Evolutionary conservation across 2,797 vertebrate genomes (phyloP).

Genomic region (Clarias fuscus): DNA sequence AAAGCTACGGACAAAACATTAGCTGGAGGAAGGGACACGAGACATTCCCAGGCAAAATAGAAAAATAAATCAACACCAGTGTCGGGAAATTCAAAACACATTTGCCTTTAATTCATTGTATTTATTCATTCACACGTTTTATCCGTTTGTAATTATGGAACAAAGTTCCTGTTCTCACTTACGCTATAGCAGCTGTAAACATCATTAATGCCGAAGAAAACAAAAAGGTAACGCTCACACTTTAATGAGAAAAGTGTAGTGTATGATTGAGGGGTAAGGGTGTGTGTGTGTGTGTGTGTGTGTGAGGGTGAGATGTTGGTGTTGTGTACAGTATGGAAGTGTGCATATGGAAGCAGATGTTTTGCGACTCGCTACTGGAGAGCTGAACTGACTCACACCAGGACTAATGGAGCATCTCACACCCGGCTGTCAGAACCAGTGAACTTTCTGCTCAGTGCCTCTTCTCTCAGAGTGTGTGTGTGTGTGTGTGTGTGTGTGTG

Average conservation of each 20-base stretch:
- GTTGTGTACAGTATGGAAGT: background rate
- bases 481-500: background rate
- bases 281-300: background rate
- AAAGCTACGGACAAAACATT: background rate
- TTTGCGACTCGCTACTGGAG: background rate
- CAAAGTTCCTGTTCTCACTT: background rate
- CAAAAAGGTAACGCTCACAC: no score
- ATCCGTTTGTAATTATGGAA: background rate
- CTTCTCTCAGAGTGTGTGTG: background rate
- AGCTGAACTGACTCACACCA: slow-evolving; percentile 52
- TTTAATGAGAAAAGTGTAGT: background rate
- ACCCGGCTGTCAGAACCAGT: slow-evolving; percentile 60
- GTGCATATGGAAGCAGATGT: background rate
- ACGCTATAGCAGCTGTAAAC: background rate
- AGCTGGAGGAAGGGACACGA: background rate
- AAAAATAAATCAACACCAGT: background rate
- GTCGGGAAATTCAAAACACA: background rate
- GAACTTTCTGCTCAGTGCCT: slow-evolving; percentile 34
- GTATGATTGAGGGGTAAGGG: background rate
- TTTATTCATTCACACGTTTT: background rate
- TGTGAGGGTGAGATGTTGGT: background rate
- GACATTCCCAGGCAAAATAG: background rate
- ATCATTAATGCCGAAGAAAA: background rate
- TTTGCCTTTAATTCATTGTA: no score
- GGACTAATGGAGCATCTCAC: slow-evolving; percentile 52